Evolutionary conservation across 2,888 invertebrate species (phyloP).

Genomic region (Cordilura impudica): DNA sequence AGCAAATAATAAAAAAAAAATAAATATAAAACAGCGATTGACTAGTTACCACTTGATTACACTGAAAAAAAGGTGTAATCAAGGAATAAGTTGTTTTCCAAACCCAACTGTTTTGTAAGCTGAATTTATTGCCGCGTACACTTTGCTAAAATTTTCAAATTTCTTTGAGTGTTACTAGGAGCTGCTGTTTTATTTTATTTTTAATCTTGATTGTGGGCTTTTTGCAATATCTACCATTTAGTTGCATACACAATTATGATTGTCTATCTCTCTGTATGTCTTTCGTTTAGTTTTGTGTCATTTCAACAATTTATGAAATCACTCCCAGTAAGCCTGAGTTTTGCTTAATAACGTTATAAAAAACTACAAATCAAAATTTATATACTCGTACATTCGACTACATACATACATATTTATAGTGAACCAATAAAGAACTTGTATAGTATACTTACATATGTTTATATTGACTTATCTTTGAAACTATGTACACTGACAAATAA

Average conservation of each 20-base stretch:
- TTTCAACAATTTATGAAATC: constrained; percentile 54
- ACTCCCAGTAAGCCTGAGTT: constrained; percentile 24
- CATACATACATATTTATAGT: not conserved
- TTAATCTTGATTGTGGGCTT: constrained; percentile 12
- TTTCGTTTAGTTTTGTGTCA: constrained; percentile 42
- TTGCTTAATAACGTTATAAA: constrained; percentile 34
- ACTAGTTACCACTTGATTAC: not conserved
- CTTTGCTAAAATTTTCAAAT: not conserved
- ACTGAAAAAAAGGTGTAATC: not conserved
- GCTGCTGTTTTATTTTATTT: constrained; percentile 4
- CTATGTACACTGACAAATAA: too few species aligned
- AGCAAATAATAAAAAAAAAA: not conserved
- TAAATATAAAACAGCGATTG: not conserved
- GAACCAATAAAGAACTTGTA: too few species aligned
- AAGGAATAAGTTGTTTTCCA: too few species aligned
- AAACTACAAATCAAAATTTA: constrained; percentile 24
- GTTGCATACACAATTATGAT: constrained; percentile 29
- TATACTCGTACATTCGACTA: too few species aligned
- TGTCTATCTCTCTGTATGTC: not conserved
- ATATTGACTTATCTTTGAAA: too few species aligned
- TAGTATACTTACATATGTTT: too few species aligned
- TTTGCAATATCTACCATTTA: not conserved
- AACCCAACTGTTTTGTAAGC: not conserved
- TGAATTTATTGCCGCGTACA: not conserved
- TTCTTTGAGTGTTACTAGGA: not conserved